A percentile compares a stretch with the other conserved stretches of the same genome.
These are phyloP conservation scores for Glossophaga mutica DNA, from an alignment of 2,797 vertebrate genomes.

Conservation along the genomic window DNA sequence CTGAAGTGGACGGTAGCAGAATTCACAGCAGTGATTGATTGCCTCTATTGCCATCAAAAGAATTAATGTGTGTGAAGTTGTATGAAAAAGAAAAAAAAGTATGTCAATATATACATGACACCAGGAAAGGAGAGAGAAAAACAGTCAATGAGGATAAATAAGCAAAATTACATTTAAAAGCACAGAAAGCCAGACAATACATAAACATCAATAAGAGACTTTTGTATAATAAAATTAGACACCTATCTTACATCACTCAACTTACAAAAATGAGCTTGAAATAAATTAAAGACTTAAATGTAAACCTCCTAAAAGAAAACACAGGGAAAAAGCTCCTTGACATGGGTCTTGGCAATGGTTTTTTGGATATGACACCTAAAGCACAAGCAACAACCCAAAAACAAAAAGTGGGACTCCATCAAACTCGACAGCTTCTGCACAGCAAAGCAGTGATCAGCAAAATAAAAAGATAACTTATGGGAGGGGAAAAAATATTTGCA, in stretches of 20 bases:
- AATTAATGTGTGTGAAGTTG: background rate
- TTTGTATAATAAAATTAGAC: background rate
- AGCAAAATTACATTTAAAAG: background rate
- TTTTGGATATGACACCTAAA: background rate
- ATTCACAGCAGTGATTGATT: accelerated
- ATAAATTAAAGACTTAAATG: background rate
- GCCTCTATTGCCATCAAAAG: background rate
- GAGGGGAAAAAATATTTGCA: background rate
- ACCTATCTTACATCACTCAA: background rate
- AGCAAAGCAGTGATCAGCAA: background rate
- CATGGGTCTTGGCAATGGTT: background rate
- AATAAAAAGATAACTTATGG: background rate
- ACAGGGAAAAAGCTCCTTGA: background rate
- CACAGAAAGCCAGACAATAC: background rate
- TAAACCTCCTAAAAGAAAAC: background rate
- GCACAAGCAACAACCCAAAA: background rate
- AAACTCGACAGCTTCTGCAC: background rate
- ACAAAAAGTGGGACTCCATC: background rate
- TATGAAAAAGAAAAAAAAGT: background rate
- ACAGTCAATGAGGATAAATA: background rate
- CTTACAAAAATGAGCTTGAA: background rate
- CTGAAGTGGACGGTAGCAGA: background rate
- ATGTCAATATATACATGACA: background rate
- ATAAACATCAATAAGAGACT: background rate
- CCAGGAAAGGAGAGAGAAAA: background rate